phyloP scores from a whole-genome alignment of 2,888 invertebrate genomes.

The Xestobium rufovillosum region DNA sequence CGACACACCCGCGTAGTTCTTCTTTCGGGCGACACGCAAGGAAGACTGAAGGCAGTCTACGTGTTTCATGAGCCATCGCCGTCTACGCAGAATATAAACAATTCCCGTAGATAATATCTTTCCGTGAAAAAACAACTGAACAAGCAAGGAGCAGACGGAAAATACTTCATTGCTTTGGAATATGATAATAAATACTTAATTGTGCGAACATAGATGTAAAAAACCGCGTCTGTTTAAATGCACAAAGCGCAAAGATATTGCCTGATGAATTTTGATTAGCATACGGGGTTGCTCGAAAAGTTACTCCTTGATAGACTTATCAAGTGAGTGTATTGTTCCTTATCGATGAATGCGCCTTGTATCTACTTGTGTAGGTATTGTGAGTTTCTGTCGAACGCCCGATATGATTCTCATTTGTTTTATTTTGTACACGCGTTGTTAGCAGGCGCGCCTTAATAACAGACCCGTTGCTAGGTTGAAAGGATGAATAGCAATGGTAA shows the following conservation, averaged over 20 bases:
- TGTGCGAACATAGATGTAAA: neutral
- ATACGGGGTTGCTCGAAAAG: slow-evolving; percentile 12
- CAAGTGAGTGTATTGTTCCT: no score
- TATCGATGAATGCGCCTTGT: no score
- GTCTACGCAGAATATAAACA: slow-evolving; percentile 37
- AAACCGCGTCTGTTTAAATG: slow-evolving; percentile 25
- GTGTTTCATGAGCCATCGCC: slow-evolving; percentile 32
- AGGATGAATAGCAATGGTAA: no score
- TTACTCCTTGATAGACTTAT: no score
- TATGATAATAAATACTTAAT: neutral
- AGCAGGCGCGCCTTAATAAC: no score
- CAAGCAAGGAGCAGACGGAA: slow-evolving; percentile 24
- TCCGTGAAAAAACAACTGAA: slow-evolving; percentile 33
- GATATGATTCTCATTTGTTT: no score
- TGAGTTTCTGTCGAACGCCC: no score
- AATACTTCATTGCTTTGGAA: neutral
- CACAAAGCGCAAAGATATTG: slow-evolving; percentile 22
- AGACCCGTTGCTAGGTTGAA: no score
- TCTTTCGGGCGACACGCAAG: no score
- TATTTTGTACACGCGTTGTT: no score
- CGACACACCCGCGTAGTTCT: no score
- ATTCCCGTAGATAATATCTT: slow-evolving; percentile 37
- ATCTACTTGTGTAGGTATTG: no score
- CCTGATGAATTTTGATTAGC: slow-evolving; percentile 24
- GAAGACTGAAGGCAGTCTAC: slow-evolving; percentile 17